Conservation (phyloP, 2,113 vertebrate genomes). For the Pontoporia blainvillei region DNA sequence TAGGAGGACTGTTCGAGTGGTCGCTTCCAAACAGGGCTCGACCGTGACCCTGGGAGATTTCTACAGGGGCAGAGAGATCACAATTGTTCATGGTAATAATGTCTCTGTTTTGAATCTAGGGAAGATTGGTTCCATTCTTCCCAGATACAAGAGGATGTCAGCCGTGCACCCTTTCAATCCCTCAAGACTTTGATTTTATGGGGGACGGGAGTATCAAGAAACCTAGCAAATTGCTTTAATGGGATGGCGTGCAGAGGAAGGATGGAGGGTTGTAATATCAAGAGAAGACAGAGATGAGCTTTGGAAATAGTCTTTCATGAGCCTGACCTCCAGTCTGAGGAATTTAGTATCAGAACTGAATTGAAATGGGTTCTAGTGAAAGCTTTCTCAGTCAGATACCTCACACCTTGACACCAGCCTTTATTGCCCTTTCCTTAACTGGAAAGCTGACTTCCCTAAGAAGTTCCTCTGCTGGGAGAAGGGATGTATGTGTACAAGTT, state of each 20-base stretch:
- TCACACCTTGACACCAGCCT: not conserved
- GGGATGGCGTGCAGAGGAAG: not conserved
- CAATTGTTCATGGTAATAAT: constrained; percentile 91
- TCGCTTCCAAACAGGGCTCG: constrained; percentile 93
- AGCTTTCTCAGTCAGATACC: not conserved
- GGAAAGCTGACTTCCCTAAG: not conserved
- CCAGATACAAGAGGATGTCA: not conserved
- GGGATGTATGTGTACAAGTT: accelerated
- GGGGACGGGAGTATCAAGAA: not conserved
- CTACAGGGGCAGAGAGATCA: constrained; percentile 95
- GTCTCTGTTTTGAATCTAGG: not conserved
- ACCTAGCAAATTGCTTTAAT: not conserved
- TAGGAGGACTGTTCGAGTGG: constrained; percentile 91
- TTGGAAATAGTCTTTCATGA: not conserved
- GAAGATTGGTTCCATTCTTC: not conserved
- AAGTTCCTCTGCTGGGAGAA: not conserved
- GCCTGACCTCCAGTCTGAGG: not conserved
- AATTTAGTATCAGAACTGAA: not conserved
- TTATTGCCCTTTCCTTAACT: not conserved
- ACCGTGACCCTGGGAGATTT: constrained; percentile 91
- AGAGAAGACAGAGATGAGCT: not conserved
- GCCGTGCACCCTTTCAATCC: not conserved
- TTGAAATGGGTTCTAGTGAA: not conserved
- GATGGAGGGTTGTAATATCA: accelerated
- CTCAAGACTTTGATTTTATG: not conserved